phyloP scores from a whole-genome alignment of 2,113 vertebrate species.

The Chiloscyllium plagiosum region DNA sequence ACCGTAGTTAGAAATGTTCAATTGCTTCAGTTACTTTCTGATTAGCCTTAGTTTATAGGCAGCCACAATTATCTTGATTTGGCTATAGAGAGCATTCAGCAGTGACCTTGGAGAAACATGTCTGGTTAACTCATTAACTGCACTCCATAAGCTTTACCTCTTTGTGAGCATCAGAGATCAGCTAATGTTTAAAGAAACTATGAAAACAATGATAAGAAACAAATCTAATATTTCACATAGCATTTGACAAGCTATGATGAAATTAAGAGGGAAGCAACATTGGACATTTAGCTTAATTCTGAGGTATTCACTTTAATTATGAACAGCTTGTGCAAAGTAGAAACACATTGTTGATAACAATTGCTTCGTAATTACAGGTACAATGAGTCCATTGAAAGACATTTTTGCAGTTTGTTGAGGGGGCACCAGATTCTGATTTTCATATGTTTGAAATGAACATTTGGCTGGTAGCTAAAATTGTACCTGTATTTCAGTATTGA shows the following conservation, averaged over 20 bases:
- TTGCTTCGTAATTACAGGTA: background rate
- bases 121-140: background rate
- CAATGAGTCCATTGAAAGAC: background rate
- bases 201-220: background rate
- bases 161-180: background rate
- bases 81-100: background rate
- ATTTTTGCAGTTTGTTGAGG: background rate
- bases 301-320: background rate
- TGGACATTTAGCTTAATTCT: background rate
- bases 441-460: background rate
- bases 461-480: background rate
- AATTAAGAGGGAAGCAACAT: background rate
- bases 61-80: background rate
- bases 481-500: background rate
- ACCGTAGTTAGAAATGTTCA: background rate
- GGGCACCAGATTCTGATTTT: background rate
- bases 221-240: background rate
- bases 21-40: background rate
- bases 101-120: background rate
- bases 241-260: background rate
- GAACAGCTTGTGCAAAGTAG: slow-evolving; percentile 9
- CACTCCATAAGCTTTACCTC: background rate
- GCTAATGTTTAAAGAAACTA: background rate
- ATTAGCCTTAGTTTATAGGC: background rate
- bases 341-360: background rate